A percentile compares a stretch with the other conserved stretches of the same genome.
Evolutionary conservation across 92 coral and sea anemone species (phyloP).

Genomic region (Phenganax marumi): DNA sequence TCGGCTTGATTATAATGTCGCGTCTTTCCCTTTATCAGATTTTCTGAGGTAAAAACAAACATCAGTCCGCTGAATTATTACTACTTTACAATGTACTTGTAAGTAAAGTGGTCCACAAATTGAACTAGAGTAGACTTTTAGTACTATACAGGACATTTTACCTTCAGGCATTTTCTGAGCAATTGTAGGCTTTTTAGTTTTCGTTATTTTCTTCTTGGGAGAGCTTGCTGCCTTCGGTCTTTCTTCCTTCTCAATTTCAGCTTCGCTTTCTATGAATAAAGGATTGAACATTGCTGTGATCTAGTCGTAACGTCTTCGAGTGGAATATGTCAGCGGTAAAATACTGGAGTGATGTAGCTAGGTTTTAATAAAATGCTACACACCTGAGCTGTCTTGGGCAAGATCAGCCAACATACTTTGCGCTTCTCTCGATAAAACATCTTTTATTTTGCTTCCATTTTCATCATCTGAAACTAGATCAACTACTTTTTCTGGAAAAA

Average conservation of each 20-base stretch:
- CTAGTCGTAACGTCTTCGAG: background rate
- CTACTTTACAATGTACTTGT: background rate
- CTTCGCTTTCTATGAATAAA: conserved; percentile 16
- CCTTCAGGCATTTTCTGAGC: conserved; percentile 37
- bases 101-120: background rate
- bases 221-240: background rate
- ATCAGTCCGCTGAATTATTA: background rate
- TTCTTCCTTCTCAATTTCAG: background rate
- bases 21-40: conserved; percentile 63
- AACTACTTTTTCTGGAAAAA: background rate
- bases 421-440: conserved; percentile 78
- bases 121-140: too few relatives aligned
- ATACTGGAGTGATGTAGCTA: background rate
- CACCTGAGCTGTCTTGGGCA: conserved; percentile 78
- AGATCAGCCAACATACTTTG: conserved; percentile 79
- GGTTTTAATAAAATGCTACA: background rate
- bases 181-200: conserved; percentile 35
- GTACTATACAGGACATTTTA: background rate
- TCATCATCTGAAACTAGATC: conserved; percentile 49
- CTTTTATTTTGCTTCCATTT: conserved; percentile 41
- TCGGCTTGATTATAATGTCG: conserved; percentile 86
- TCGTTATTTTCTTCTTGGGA: conserved; percentile 43
- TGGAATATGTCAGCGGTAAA: background rate
- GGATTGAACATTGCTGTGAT: background rate
- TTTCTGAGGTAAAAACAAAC: conserved; percentile 29